Evolutionary conservation across 2,113 vertebrate genomes (phyloP).

Genomic region (Neomonachus schauinslandi): DNA sequence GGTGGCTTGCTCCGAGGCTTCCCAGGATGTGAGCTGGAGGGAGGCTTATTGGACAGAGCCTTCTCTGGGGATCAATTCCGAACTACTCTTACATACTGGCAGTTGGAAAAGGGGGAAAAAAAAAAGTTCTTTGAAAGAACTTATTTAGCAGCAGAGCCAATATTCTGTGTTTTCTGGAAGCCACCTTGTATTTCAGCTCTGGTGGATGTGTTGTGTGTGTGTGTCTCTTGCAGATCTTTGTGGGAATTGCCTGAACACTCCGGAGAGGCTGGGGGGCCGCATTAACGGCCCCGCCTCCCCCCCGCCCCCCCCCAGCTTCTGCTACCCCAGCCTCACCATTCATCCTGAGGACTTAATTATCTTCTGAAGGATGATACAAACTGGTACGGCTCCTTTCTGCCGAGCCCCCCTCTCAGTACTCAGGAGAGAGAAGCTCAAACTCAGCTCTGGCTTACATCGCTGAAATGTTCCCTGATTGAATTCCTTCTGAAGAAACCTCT

Average conservation of each 20-base stretch:
- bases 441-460: background rate
- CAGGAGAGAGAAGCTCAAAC: background rate
- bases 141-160: background rate
- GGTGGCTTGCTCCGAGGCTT: background rate
- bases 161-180: background rate
- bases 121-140: constrained; percentile 47
- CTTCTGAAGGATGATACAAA: background rate
- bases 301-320: background rate
- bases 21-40: background rate
- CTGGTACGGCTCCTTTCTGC: background rate
- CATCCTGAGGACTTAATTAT: background rate
- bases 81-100: background rate
- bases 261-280: background rate
- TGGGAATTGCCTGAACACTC: background rate
- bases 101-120: constrained; percentile 10
- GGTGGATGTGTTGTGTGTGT: background rate
- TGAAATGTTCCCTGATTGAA: background rate
- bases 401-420: background rate
- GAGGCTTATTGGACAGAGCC: background rate
- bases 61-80: constrained; percentile 53
- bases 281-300: background rate
- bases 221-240: background rate
- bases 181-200: background rate
- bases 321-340: background rate
- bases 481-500: background rate